Evolutionary conservation across 2,113 vertebrate genomes (phyloP).

Genomic region (Notarius lentiginosus): DNA sequence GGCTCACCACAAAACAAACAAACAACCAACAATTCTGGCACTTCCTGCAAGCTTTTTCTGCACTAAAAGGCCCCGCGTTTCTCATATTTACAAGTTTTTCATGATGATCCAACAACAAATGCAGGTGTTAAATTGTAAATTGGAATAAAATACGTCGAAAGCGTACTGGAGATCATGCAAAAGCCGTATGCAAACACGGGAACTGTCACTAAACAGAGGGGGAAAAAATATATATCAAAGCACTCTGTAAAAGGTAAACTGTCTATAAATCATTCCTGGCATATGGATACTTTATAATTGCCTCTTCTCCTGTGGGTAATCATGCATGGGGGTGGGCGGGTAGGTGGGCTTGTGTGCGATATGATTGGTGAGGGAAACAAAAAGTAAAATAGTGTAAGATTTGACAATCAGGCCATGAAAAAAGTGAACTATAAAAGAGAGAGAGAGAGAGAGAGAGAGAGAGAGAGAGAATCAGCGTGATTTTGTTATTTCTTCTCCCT

Average conservation of each 20-base stretch:
- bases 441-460: background rate
- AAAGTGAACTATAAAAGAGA: background rate
- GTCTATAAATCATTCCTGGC: constrained; percentile 37
- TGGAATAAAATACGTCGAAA: constrained; percentile 9
- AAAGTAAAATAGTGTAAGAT: constrained; percentile 2
- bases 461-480: background rate
- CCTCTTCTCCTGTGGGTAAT: constrained; percentile 31
- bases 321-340: constrained; percentile 17
- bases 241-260: constrained; percentile 43
- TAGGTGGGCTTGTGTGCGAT: background rate
- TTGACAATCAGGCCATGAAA: background rate
- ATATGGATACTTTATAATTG: constrained; percentile 30
- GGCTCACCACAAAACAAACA: constrained; percentile 63
- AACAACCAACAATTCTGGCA: constrained; percentile 61
- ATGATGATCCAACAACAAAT: constrained; percentile 36
- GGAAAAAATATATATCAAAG: background rate
- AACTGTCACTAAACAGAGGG: background rate
- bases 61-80: constrained; percentile 34
- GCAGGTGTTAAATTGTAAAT: constrained; percentile 27
- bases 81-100: constrained; percentile 14
- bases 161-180: background rate
- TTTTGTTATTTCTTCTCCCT: background rate
- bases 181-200: background rate
- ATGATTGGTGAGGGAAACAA: background rate
- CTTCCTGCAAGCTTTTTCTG: constrained; percentile 34